Evolutionary conservation across 2,888 invertebrate genomes (phyloP), one percentile per base, ranked within the genome.

Genomic region (Euplexia lucipara): DNA sequence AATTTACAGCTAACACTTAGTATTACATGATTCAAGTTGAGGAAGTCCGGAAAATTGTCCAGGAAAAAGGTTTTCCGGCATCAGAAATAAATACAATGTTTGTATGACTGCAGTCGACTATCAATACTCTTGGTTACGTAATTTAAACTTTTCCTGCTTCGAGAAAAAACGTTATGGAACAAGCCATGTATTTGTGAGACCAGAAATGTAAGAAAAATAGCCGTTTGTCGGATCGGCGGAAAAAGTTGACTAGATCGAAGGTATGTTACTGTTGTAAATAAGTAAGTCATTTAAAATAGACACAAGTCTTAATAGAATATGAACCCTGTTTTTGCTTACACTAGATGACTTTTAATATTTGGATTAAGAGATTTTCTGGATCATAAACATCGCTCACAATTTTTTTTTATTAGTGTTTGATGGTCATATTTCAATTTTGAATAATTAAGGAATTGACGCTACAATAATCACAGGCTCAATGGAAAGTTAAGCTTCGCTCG

Each of bases 81-180:
- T 30, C 14, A 16, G 53, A n/a, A 62, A 54, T 75, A 72, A 73
- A 22, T 41, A 70, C 58, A 63, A 70, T 51, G 45, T 73, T 45
- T 58, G 4, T 48, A 44, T 47, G 35, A 14, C 26, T 34, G 57
- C 57, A 34, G 37, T 16, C 20, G 6, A 12, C 4, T n/a, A 3
- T 18, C 26, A 39, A 32, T 9, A 18, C 10, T 12, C 7, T 18
- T 22, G 0, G 41, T 75, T 73, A 58, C 35, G 10, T 47, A 26
- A 70, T 42, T n/a, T n/a, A n/a, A 8, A 16, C 32, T 16, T 35
- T 71, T 75, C 76, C 76, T 76, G 77, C n/a, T 63, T 16, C 5
- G 39, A 10, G 12, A 32, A 58, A 75, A 68, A 72, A 26, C 37
- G 30, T 35, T 47, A 20, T 2, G 53, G 9, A 26, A 44, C 34